Evolutionary conservation across 1,140 invertebrate genomes (phyloP).

Genomic region (Sinonovacula constricta): DNA sequence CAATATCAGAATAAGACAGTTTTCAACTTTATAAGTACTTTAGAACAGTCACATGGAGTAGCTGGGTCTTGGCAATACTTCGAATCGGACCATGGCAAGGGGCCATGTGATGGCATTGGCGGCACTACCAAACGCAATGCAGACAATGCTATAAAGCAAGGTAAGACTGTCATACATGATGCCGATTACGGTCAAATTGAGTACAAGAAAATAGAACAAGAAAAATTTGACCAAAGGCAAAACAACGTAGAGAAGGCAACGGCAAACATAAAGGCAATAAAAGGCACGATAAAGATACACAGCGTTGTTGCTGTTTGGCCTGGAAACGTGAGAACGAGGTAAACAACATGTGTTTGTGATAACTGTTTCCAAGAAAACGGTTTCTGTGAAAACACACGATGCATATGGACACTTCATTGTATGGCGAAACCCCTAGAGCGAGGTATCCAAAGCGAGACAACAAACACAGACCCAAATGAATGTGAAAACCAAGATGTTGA

Average conservation of each 20-base stretch:
- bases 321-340: not conserved
- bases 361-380: slow-evolving; percentile 17
- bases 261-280: slow-evolving; percentile 22
- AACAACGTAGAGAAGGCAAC: slow-evolving; percentile 4
- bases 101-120: slow-evolving; percentile 59
- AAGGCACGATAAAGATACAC: slow-evolving; percentile 52
- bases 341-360: slow-evolving; percentile 26
- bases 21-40: slow-evolving; percentile 33
- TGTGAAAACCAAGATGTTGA: no score
- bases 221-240: slow-evolving; percentile 27
- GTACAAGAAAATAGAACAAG: slow-evolving; percentile 12
- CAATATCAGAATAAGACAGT: slow-evolving; percentile 56
- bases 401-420: slow-evolving; percentile 5
- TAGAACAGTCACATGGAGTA: slow-evolving; percentile 32
- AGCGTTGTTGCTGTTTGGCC: not conserved
- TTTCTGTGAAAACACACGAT: slow-evolving; percentile 5
- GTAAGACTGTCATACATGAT: slow-evolving; percentile 55
- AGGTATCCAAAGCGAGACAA: no score
- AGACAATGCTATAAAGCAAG: slow-evolving; percentile 54
- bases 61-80: slow-evolving; percentile 53
- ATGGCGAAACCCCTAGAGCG: no score
- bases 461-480: no score
- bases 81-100: slow-evolving; percentile 58
- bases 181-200: slow-evolving; percentile 23
- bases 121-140: slow-evolving; percentile 52